Conservation (phyloP, 2,113 vertebrate genomes). For the Corythoichthys haematopterus region DNA sequence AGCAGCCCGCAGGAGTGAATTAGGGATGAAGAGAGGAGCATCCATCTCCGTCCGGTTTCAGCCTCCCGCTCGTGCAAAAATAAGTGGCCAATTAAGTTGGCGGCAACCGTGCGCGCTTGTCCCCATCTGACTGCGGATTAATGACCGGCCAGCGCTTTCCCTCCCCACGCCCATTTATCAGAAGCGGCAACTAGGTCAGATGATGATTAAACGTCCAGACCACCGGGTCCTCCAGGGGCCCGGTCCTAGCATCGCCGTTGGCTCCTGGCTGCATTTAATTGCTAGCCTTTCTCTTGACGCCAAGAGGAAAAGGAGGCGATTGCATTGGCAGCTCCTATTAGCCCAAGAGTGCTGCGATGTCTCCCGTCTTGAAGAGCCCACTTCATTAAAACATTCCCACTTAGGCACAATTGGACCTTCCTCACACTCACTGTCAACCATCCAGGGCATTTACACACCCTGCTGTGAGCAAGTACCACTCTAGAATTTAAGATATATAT, state of each 20-base stretch:
- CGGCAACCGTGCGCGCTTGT: conserved; percentile 78
- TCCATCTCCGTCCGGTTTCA: conserved; percentile 72
- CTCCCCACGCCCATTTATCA: conserved; percentile 88
- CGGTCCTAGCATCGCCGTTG: conserved; percentile 68
- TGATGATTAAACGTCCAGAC: conserved; percentile 84
- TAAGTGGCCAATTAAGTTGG: conserved; percentile 91
- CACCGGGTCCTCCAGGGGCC: conserved; percentile 58
- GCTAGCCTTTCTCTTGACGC: conserved; percentile 71
- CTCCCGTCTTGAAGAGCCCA: conserved; percentile 55
- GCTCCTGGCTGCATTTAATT: conserved; percentile 85
- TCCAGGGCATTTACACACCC: conserved; percentile 23
- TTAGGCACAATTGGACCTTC: conserved; percentile 71
- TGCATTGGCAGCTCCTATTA: conserved; percentile 85
- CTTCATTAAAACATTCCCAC: conserved; percentile 78
- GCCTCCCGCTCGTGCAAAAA: conserved; percentile 69
- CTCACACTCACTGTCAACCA: conserved; percentile 14
- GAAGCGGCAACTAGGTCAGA: conserved; percentile 82
- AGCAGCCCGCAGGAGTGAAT: conserved; percentile 61
- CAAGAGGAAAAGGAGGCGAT: conserved; percentile 77
- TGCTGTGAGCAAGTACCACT: conserved; percentile 12
- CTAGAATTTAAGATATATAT: neutral
- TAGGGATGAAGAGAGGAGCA: conserved; percentile 72
- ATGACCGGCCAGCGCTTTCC: conserved; percentile 84
- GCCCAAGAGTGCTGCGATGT: conserved; percentile 69
- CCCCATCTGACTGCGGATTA: conserved; percentile 90